These are phyloP conservation scores for Vanessa cardui DNA, from an alignment of 2,888 invertebrate species.

Conservation along the genomic window DNA sequence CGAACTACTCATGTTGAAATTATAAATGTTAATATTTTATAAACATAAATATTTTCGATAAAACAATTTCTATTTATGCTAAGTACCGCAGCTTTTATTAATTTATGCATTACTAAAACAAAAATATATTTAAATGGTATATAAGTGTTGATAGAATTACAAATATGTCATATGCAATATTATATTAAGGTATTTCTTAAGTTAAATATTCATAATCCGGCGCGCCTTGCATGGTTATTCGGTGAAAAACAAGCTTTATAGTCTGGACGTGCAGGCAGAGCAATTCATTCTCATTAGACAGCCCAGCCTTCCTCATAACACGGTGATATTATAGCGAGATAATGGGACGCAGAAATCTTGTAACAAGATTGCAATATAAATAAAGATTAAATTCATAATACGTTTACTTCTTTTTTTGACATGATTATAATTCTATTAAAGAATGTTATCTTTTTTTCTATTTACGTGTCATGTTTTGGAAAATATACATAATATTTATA, in stretches of 20 bases:
- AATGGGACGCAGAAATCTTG: background rate
- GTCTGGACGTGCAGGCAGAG: slow-evolving; percentile 49
- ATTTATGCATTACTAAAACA: too few species aligned
- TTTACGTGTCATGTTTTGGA: too few species aligned
- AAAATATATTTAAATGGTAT: too few species aligned
- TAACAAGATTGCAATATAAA: background rate
- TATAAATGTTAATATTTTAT: background rate
- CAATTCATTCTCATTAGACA: slow-evolving; percentile 78
- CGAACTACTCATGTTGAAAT: background rate
- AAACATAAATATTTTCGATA: background rate
- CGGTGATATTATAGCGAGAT: slow-evolving; percentile 10
- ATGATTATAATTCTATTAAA: too few species aligned
- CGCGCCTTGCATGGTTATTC: background rate
- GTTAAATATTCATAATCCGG: background rate
- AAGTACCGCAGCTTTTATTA: too few species aligned
- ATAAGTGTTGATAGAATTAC: too few species aligned
- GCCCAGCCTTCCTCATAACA: slow-evolving; percentile 6
- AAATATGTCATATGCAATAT: too few species aligned
- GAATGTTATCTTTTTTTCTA: too few species aligned
- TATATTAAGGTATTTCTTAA: too few species aligned
- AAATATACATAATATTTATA: too few species aligned
- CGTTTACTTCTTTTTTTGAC: background rate
- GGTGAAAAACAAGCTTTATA: background rate
- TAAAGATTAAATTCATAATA: background rate
- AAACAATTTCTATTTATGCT: too few species aligned